These are phyloP conservation scores for Diplodus sargus DNA, from an alignment of 2,797 vertebrate species.

Conservation along the genomic window DNA sequence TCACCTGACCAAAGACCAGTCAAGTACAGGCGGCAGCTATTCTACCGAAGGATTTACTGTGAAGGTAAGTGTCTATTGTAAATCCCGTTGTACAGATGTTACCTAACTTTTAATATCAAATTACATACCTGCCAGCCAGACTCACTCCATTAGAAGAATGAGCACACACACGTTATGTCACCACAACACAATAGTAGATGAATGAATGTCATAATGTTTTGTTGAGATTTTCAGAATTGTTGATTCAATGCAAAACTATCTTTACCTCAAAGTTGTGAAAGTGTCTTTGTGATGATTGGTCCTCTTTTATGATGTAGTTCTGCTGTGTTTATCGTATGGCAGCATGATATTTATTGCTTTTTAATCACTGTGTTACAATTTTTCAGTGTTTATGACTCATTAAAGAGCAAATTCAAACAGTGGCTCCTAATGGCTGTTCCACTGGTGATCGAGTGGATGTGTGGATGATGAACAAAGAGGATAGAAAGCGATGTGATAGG, in stretches of 20 bases:
- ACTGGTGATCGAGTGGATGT: too few relatives aligned
- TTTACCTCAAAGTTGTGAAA: background rate
- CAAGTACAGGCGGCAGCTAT: background rate
- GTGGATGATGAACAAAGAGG: too few relatives aligned
- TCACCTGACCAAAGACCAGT: background rate
- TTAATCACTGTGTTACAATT: background rate
- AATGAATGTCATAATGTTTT: background rate
- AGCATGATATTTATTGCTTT: background rate
- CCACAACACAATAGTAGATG: background rate
- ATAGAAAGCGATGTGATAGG: too few relatives aligned
- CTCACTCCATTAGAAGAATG: background rate
- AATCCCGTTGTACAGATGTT: background rate
- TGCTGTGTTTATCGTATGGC: too few relatives aligned
- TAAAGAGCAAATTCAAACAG: slow-evolving; percentile 1
- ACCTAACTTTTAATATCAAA: slow-evolving; percentile 35
- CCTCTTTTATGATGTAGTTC: background rate
- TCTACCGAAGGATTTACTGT: slow-evolving; percentile 6
- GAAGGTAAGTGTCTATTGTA: background rate
- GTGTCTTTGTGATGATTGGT: background rate
- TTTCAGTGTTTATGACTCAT: background rate
- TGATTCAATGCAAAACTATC: background rate
- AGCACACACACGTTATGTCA: slow-evolving; percentile 6
- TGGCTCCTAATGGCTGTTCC: too few relatives aligned
- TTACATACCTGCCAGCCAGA: slow-evolving; percentile 17
- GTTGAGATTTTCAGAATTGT: background rate